These are phyloP conservation scores for Phaenicophaeus curvirostris DNA, from an alignment of 2,797 vertebrate species.

Conservation along the genomic window DNA sequence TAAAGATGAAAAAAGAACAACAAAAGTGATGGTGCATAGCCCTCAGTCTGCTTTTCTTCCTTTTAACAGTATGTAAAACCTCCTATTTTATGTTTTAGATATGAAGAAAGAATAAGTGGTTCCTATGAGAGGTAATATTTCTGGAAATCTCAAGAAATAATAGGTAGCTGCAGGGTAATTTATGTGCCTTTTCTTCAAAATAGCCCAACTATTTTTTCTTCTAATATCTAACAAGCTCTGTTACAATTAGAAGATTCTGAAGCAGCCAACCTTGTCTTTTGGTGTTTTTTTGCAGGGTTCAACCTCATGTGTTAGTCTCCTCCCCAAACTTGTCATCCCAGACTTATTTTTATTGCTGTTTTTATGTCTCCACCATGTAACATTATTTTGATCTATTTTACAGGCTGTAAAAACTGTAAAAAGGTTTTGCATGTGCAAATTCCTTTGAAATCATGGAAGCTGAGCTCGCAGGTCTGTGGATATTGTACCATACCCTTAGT, in stretches of 20 bases:
- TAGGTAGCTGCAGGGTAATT: slow-evolving; percentile 11
- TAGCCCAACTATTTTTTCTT: background rate
- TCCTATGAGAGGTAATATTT: slow-evolving; percentile 29
- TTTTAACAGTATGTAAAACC: background rate
- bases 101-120: slow-evolving; percentile 21
- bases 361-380: slow-evolving; percentile 33
- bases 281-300: background rate
- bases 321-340: slow-evolving; percentile 3
- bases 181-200: slow-evolving; percentile 28
- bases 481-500: accelerated
- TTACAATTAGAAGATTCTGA: background rate
- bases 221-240: background rate
- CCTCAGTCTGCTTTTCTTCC: background rate
- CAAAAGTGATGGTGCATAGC: background rate
- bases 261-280: background rate
- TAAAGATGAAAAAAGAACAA: background rate
- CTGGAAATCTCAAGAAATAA: slow-evolving; percentile 12
- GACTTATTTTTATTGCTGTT: slow-evolving; percentile 37
- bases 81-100: background rate
- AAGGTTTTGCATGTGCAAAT: background rate
- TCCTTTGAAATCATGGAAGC: slow-evolving; percentile 27
- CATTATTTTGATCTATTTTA: slow-evolving; percentile 50
- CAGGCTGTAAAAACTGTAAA: slow-evolving; percentile 22
- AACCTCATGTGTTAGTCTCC: background rate
- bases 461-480: background rate